Evolutionary conservation across 2,797 vertebrate genomes (phyloP).

Genomic region (Danionella dracula): DNA sequence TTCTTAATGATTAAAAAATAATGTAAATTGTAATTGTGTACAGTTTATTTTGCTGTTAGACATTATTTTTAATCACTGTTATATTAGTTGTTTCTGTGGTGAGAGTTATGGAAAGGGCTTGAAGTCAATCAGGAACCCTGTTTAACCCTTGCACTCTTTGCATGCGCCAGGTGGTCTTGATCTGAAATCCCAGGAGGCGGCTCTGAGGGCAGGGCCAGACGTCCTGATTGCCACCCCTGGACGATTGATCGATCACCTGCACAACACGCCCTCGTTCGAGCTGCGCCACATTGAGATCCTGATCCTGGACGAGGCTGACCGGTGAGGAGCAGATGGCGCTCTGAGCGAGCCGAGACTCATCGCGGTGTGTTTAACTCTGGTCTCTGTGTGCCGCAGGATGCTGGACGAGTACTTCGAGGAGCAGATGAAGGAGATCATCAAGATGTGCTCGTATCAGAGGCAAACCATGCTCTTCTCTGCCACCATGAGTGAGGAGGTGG

Average conservation of each 20-base stretch:
- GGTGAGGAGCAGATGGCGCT: conserved; percentile 58
- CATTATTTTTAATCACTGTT: too few species aligned
- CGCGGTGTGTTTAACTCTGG: not conserved
- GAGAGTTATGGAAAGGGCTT: too few species aligned
- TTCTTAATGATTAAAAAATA: too few species aligned
- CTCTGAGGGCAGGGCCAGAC: conserved; percentile 83
- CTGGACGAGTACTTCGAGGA: conserved; percentile 97
- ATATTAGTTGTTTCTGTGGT: too few species aligned
- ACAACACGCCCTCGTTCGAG: conserved; percentile 94
- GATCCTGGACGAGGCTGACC: conserved; percentile 93
- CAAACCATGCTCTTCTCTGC: conserved; percentile 97
- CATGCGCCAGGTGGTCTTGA: conserved; percentile 81
- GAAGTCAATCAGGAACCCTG: too few species aligned
- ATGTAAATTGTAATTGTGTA: too few species aligned
- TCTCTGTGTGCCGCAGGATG: conserved; percentile 72
- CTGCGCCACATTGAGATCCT: conserved; percentile 88
- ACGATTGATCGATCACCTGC: conserved; percentile 91
- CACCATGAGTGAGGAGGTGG: conserved; percentile 94
- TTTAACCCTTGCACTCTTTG: too few species aligned
- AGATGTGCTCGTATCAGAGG: conserved; percentile 84
- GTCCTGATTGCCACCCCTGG: conserved; percentile 93
- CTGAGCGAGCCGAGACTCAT: not conserved
- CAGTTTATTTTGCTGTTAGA: too few species aligned
- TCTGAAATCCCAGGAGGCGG: conserved; percentile 89
- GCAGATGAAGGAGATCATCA: conserved; percentile 98